A percentile compares a stretch with the other conserved stretches of the same genome.
These are phyloP conservation scores for Eolophus roseicapilla DNA, from an alignment of 2,113 vertebrate species.

Conservation along the genomic window DNA sequence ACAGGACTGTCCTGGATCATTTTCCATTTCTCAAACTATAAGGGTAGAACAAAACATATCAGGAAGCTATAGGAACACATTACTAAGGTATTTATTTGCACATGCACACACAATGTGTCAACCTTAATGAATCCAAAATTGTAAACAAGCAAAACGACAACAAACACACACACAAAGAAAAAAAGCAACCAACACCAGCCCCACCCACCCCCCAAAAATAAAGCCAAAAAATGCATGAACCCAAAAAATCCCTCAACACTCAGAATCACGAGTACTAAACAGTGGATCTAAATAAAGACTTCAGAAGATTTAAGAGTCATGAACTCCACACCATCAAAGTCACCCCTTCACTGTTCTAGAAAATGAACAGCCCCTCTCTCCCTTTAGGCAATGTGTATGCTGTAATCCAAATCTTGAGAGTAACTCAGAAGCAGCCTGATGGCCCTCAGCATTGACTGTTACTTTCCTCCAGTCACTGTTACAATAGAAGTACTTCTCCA, in stretches of 20 bases:
- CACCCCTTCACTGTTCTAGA: rapidly evolving
- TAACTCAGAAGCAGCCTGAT: background rate
- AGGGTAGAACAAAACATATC: background rate
- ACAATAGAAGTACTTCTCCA: rapidly evolving
- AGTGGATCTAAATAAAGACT: background rate
- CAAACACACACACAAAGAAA: background rate
- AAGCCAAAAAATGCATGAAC: background rate
- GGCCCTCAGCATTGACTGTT: rapidly evolving
- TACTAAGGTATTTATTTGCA: background rate
- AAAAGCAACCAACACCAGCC: background rate
- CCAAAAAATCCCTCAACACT: rapidly evolving
- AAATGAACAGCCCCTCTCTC: background rate
- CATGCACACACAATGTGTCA: background rate
- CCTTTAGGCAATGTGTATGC: rapidly evolving
- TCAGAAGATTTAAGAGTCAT: background rate
- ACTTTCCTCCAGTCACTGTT: rapidly evolving
- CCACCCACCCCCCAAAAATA: background rate
- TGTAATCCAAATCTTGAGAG: background rate
- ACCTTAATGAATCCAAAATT: background rate
- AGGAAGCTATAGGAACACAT: background rate
- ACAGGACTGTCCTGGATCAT: rapidly evolving
- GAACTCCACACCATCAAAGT: background rate
- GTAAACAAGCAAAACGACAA: background rate
- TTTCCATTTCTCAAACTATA: background rate
- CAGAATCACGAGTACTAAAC: background rate